phyloP scores from a whole-genome alignment of 2,888 invertebrate species.

The Meteorus cinctellus region DNA sequence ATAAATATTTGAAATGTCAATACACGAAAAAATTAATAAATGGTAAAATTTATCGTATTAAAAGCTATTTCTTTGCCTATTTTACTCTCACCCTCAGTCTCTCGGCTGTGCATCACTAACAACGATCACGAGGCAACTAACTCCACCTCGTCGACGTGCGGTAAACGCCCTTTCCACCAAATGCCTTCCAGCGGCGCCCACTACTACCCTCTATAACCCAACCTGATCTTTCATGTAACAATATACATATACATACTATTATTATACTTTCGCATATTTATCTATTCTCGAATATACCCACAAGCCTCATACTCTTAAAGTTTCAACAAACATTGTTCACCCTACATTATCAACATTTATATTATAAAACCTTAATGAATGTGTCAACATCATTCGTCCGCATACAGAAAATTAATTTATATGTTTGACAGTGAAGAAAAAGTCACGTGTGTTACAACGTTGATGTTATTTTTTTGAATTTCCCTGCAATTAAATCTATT shows the following conservation, averaged over 20 bases:
- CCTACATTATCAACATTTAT: too few relatives aligned
- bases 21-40: not conserved
- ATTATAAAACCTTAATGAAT: too few relatives aligned
- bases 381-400: not conserved
- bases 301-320: not conserved
- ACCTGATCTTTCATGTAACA: constrained; percentile 27
- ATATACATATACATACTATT: constrained; percentile 17
- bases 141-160: constrained; percentile 44
- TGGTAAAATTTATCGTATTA: not conserved
- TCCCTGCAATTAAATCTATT: too few relatives aligned
- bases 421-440: not conserved
- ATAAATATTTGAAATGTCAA: not conserved
- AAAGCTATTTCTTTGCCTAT: not conserved
- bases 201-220: constrained; percentile 16
- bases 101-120: constrained; percentile 34
- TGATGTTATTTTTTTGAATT: not conserved
- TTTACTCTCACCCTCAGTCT: not conserved
- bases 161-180: constrained; percentile 54
- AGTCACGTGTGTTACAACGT: not conserved
- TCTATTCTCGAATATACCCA: not conserved
- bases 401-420: not conserved
- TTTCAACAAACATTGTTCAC: too few relatives aligned
- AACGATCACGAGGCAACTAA: constrained; percentile 40
- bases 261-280: constrained; percentile 8
- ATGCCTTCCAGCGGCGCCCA: constrained; percentile 34